phyloP scores from a whole-genome alignment of 2,888 invertebrate genomes.

The Lasioglossum villosulum region DNA sequence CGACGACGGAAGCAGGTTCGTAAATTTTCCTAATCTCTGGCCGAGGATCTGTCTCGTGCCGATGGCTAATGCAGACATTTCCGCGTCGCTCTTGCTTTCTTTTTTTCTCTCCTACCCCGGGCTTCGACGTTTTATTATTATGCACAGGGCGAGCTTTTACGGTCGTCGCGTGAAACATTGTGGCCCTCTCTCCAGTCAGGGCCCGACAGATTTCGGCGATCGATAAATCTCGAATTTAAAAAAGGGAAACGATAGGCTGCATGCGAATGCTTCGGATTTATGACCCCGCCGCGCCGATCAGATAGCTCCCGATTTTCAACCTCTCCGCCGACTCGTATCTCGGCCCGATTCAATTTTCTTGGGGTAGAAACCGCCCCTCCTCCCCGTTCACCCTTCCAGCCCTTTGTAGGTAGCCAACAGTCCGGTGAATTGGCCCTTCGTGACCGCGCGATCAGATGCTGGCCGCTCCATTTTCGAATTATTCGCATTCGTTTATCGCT shows the following conservation, averaged over 20 bases:
- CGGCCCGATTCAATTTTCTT: constrained; percentile 2
- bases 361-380: background rate
- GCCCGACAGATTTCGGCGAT: constrained; percentile 47
- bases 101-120: background rate
- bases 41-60: constrained; percentile 54
- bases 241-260: constrained; percentile 26
- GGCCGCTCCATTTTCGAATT: background rate
- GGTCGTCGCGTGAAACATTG: constrained; percentile 41
- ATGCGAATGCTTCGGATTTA: constrained; percentile 42
- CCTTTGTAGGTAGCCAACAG: background rate
- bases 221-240: constrained; percentile 56
- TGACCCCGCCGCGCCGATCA: constrained; percentile 25
- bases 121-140: constrained; percentile 4
- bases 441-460: background rate
- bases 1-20: constrained; percentile 31
- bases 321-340: background rate
- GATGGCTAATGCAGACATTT: constrained; percentile 51
- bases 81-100: background rate
- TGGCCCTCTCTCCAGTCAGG: background rate
- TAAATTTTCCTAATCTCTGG: constrained; percentile 56
- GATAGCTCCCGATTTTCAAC: constrained; percentile 24
- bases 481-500: background rate
- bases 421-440: background rate
- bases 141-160: constrained; percentile 19
- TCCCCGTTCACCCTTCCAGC: background rate